Percentiles rank a stretch among this genome's conserved stretches.
Evolutionary conservation across 2,888 invertebrate species (phyloP).

Genomic region (Eristalinus aeneus): DNA sequence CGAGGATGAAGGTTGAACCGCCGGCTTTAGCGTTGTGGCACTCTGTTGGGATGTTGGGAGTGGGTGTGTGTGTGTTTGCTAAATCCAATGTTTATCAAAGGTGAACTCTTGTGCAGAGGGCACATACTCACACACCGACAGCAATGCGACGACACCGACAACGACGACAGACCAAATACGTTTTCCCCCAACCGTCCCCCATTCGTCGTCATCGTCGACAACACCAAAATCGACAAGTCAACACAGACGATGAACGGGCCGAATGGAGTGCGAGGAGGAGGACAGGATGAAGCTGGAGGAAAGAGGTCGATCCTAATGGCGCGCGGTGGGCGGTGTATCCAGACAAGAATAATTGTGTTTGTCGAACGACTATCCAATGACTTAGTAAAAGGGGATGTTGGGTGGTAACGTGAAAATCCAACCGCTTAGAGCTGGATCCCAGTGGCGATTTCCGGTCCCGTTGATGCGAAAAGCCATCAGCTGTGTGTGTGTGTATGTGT

Average conservation of each 20-base stretch:
- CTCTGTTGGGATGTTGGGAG: background rate
- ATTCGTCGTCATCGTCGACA: too few relatives aligned
- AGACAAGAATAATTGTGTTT: slow-evolving; percentile 70
- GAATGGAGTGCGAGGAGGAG: background rate
- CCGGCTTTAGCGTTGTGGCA: slow-evolving; percentile 34
- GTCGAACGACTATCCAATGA: slow-evolving; percentile 61
- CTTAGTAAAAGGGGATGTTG: slow-evolving; percentile 17
- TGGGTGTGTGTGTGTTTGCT: background rate
- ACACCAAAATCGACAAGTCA: slow-evolving; percentile 53
- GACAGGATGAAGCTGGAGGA: slow-evolving; percentile 14
- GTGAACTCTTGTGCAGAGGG: slow-evolving; percentile 38
- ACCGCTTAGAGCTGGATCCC: slow-evolving; percentile 55
- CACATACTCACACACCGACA: background rate
- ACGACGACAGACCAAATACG: slow-evolving; percentile 5
- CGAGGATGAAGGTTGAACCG: slow-evolving; percentile 66
- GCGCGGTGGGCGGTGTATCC: slow-evolving; percentile 13
- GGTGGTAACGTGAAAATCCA: slow-evolving; percentile 51
- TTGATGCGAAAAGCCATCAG: slow-evolving; percentile 37
- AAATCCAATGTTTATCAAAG: slow-evolving; percentile 49
- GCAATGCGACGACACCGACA: background rate
- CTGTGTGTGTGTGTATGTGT: slow-evolving; percentile 5
- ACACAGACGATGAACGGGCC: slow-evolving; percentile 37
- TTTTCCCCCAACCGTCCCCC: slow-evolving; percentile 19
- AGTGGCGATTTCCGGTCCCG: slow-evolving; percentile 49
- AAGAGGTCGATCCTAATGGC: background rate